Percentiles rank a stretch among this genome's conserved stretches.
Evolutionary conservation across 2,888 invertebrate species (phyloP).

Genomic region (Eudemis profundana): DNA sequence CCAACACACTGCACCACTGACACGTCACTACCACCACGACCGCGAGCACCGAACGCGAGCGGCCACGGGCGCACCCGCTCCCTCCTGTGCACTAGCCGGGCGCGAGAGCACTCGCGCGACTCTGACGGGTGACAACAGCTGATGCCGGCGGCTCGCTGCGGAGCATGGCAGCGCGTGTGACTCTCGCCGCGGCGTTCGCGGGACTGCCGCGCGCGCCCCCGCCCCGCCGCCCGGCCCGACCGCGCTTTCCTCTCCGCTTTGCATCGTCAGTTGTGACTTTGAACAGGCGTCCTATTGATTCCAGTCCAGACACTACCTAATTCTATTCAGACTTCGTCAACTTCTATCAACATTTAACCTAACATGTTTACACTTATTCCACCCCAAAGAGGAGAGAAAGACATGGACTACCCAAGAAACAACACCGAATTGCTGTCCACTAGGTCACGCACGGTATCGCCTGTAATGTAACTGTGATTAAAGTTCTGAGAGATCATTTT

Average conservation of each 20-base stretch:
- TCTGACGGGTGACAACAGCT: conserved; percentile 51
- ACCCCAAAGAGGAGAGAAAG: too few species aligned
- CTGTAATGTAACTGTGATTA: too few species aligned
- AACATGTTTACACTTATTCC: not conserved
- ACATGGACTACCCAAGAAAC: too few species aligned
- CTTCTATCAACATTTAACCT: not conserved
- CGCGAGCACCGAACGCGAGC: not conserved
- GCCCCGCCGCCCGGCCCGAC: conserved; percentile 61
- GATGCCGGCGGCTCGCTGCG: conserved; percentile 83
- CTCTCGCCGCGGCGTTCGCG: conserved; percentile 66
- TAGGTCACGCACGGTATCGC: too few species aligned
- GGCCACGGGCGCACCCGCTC: not conserved
- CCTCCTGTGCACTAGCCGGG: conserved; percentile 58
- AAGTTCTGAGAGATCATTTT: too few species aligned
- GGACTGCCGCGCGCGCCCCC: conserved; percentile 63
- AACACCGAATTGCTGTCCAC: too few species aligned
- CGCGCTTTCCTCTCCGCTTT: conserved; percentile 53
- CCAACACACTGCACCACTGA: conserved; percentile 15
- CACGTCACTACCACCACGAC: not conserved
- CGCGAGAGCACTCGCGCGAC: conserved; percentile 61
- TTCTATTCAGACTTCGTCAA: conserved; percentile 28
- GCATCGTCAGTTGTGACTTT: conserved; percentile 54
- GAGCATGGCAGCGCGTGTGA: conserved; percentile 81
- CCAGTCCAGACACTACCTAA: conserved; percentile 45
- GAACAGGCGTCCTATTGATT: conserved; percentile 61